phyloP scores from a whole-genome alignment of 2,797 vertebrate species.

The Argyrosomus regius region DNA sequence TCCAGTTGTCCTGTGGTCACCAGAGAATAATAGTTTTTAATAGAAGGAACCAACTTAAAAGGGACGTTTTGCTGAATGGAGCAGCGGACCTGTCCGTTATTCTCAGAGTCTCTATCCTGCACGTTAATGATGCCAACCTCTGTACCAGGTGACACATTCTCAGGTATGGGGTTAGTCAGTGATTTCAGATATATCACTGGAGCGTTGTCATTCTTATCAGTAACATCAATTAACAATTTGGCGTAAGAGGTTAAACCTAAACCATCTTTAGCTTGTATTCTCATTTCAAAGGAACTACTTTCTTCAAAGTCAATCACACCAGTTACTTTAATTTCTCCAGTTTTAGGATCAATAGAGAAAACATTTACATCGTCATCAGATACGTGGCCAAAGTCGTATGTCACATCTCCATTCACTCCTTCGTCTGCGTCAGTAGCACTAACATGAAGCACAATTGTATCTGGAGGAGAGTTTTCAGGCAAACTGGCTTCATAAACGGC shows the following conservation, averaged over 20 bases:
- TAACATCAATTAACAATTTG: conserved; percentile 68
- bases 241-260: conserved; percentile 70
- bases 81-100: too few species aligned
- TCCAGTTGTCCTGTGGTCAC: too few species aligned
- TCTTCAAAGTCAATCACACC: conserved; percentile 69
- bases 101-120: too few species aligned
- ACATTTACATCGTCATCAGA: conserved; percentile 32
- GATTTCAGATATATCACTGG: conserved; percentile 83
- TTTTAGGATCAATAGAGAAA: conserved; percentile 51
- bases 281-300: conserved; percentile 36
- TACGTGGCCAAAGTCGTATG: conserved; percentile 65
- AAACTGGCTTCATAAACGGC: conserved; percentile 64
- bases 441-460: conserved; percentile 63
- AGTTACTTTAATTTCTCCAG: conserved; percentile 48
- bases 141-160: conserved; percentile 68
- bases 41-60: too few species aligned
- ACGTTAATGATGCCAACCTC: too few species aligned
- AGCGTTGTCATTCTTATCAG: conserved; percentile 77
- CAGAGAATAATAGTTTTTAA: too few species aligned
- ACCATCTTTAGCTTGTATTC: conserved; percentile 67
- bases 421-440: conserved; percentile 67
- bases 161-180: conserved; percentile 73
- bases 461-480: conserved; percentile 48
- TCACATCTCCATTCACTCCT: conserved; percentile 76
- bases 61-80: too few species aligned